A percentile compares a stretch with the other conserved stretches of the same genome.
phyloP scores from a whole-genome alignment of 2,113 vertebrate species.

The Strigops habroptila region DNA sequence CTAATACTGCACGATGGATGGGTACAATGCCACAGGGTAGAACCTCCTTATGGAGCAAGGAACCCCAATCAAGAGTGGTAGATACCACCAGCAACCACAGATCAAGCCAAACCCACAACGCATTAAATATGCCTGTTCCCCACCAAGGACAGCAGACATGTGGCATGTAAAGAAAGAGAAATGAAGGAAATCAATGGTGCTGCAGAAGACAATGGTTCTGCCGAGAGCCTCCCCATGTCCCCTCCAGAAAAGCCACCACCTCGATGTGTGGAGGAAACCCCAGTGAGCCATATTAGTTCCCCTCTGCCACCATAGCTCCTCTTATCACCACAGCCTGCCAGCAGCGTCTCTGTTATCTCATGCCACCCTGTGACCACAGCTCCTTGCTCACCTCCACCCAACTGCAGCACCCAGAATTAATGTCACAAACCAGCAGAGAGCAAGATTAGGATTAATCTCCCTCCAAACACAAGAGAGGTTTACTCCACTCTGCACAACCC shows the following conservation, averaged over 20 bases:
- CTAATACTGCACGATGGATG: rapidly evolving
- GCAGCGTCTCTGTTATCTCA: background rate
- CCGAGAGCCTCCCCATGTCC: background rate
- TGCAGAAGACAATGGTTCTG: background rate
- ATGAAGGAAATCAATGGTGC: rapidly evolving
- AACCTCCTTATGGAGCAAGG: background rate
- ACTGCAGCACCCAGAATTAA: background rate
- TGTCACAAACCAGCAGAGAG: background rate
- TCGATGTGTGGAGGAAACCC: rapidly evolving
- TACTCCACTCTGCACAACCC: background rate
- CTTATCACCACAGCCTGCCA: background rate
- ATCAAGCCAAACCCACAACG: background rate
- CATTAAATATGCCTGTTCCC: background rate
- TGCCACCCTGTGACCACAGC: rapidly evolving
- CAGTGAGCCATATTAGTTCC: background rate
- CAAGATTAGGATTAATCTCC: background rate
- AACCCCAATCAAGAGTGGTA: background rate
- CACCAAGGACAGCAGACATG: background rate
- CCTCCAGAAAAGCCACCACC: rapidly evolving
- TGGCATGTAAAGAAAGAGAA: rapidly evolving
- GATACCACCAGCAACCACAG: background rate
- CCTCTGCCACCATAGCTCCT: background rate
- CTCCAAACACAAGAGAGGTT: background rate
- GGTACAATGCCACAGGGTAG: rapidly evolving
- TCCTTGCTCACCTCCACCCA: background rate